Base-by-base conservation (phyloP, 2,888 invertebrate species). In the Nomada ferruginata region DNA sequence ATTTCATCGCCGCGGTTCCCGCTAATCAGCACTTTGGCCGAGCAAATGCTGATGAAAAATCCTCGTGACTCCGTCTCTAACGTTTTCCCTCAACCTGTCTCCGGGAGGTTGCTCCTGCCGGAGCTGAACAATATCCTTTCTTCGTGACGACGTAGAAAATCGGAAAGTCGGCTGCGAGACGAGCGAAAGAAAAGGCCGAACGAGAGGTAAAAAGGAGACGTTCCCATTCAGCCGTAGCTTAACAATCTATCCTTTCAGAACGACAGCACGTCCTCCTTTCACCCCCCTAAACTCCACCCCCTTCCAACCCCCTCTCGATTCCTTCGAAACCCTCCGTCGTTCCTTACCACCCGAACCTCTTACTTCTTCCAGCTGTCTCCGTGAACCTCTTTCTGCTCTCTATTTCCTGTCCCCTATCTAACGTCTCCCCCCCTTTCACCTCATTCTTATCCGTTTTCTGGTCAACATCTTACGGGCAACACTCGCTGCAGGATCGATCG, bases 61-160 rank as follows among this genome's bases (percentile, higher is more conserved):
- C 87, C 88, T 87, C 84, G 75, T 74, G 76, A 63, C 63, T 61
- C 44, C 73, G 1, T 65, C 50, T 61, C 55, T 13, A 36, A 47
- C 55, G 26, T 20, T 29, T 29, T 15, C 26, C n/a, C n/a, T 50
- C 70, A 55, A 50, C 57, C 66, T 75, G 76, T 75, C 79, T 69
- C 60, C 63, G 23, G 53, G n/a, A n/a, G n/a, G 52, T 76, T 65
- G 73, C 76, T 72, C 60, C 61, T 76, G 59, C 76, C 59, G 47
- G 75, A 11, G 42, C 83, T 82, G 90, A 91, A 92, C 91, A 91
- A 92, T 92, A 90, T 91, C 91, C 89, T 91, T 92, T 91, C 91
- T 91, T 90, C 85, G 87, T 87, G 87, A 90, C 90, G 90, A 86
- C 87, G 89, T 87, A 82, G 89, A 90, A 90, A 89, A 91, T 92